Percentiles rank a stretch among this genome's conserved stretches.
phyloP scores from a whole-genome alignment of 2,888 invertebrate genomes.

The Nycteola revayana region DNA sequence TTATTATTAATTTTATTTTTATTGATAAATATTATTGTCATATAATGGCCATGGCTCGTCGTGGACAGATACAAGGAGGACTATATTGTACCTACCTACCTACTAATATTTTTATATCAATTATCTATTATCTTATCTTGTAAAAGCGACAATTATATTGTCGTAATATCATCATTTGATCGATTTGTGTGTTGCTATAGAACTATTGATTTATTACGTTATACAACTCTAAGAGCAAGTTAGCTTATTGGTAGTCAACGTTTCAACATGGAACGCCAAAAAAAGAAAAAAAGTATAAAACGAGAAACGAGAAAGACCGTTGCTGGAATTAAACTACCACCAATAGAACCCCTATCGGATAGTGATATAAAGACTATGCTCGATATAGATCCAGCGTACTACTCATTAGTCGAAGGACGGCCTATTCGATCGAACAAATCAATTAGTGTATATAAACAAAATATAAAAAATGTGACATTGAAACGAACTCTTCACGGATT shows the following conservation, averaged over 20 bases:
- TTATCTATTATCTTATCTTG: too few species aligned
- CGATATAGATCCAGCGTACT: constrained; percentile 85
- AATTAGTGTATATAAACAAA: constrained; percentile 77
- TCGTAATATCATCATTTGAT: too few species aligned
- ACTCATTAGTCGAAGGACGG: constrained; percentile 82
- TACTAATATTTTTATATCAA: too few species aligned
- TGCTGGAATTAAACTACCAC: constrained; percentile 63
- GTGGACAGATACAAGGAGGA: too few species aligned
- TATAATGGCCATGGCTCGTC: too few species aligned
- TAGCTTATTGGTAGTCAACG: background rate
- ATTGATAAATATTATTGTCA: too few species aligned
- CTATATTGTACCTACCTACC: too few species aligned
- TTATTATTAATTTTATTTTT: too few species aligned
- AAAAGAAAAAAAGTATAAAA: constrained; percentile 46
- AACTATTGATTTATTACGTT: constrained; percentile 46
- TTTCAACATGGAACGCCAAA: constrained; percentile 5
- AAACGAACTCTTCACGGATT: constrained; percentile 64
- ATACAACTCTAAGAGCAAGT: background rate
- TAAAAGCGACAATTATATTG: too few species aligned
- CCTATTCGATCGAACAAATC: constrained; percentile 81
- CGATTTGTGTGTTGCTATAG: constrained; percentile 49
- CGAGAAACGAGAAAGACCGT: constrained; percentile 48
- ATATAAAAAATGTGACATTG: constrained; percentile 67
- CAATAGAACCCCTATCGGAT: constrained; percentile 50
- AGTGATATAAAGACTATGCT: constrained; percentile 73